phyloP scores from a whole-genome alignment of 1,140 invertebrate genomes.

The Plutomurus gul region DNA sequence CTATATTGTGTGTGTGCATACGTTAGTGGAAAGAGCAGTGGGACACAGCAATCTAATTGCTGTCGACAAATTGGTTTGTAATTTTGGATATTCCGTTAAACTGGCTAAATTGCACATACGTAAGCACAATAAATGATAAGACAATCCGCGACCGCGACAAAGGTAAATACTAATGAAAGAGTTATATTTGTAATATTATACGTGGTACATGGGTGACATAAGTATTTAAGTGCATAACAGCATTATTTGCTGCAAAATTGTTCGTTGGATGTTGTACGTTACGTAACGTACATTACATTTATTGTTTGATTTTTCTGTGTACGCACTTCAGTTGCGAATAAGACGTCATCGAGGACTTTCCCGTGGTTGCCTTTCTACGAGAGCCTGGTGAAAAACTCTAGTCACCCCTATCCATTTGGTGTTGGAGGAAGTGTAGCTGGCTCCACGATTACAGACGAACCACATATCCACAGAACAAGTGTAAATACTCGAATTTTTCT shows the following conservation, averaged over 20 bases:
- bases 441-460: neutral
- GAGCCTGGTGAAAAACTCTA: constrained; percentile 43
- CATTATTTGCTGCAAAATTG: too few species aligned
- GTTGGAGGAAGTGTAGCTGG: neutral
- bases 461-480: constrained; percentile 28
- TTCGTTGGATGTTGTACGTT: neutral
- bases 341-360: constrained; percentile 14
- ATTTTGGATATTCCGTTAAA: neutral
- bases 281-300: neutral
- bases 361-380: constrained; percentile 50
- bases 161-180: too few species aligned
- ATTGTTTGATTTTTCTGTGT: neutral
- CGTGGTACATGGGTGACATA: too few species aligned
- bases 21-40: too few species aligned
- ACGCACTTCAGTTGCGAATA: constrained; percentile 38
- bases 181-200: too few species aligned
- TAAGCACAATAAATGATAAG: neutral
- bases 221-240: too few species aligned
- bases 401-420: constrained; percentile 36
- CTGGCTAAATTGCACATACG: neutral
- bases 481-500: neutral
- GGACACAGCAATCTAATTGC: too few species aligned
- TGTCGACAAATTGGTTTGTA: too few species aligned
- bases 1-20: too few species aligned
- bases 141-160: too few species aligned